Percentiles rank a stretch among this genome's conserved stretches.
Evolutionary conservation across 2,113 vertebrate genomes (phyloP).

Genomic region (Circaetus cinerascens): DNA sequence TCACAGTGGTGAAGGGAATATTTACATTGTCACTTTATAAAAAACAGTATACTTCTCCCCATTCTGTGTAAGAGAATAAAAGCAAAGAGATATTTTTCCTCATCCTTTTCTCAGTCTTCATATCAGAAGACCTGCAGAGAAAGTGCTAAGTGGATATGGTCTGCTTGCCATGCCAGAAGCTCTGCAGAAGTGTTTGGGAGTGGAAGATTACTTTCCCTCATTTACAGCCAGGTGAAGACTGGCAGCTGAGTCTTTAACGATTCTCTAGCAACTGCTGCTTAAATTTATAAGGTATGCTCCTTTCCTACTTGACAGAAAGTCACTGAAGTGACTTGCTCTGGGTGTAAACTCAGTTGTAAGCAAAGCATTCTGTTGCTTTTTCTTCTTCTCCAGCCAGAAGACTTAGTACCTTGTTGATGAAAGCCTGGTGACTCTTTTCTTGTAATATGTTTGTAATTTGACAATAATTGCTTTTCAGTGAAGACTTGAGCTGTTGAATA

Average conservation of each 20-base stretch:
- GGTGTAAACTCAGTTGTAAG: neutral
- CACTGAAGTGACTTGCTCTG: neutral
- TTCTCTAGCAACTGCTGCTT: neutral
- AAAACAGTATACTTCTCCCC: neutral
- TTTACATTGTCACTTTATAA: neutral
- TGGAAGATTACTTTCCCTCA: neutral
- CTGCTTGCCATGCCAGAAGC: neutral
- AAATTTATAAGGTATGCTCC: neutral
- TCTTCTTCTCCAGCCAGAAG: neutral
- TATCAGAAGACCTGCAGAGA: neutral
- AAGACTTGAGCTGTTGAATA: neutral
- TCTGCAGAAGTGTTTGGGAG: neutral
- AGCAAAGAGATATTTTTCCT: neutral
- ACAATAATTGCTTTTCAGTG: neutral
- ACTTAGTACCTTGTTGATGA: neutral
- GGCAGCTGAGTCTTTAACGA: neutral
- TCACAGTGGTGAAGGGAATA: neutral
- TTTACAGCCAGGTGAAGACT: neutral
- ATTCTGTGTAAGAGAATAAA: neutral
- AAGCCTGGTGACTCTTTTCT: neutral
- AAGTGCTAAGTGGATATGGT: neutral
- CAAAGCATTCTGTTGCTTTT: neutral
- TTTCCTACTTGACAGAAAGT: neutral
- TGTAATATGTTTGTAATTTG: neutral
- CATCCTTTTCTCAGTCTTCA: neutral